A percentile compares a stretch with the other conserved stretches of the same genome.
These are phyloP conservation scores for Orientallactaga bullata DNA, from an alignment of 2,113 vertebrate genomes.

Conservation along the genomic window DNA sequence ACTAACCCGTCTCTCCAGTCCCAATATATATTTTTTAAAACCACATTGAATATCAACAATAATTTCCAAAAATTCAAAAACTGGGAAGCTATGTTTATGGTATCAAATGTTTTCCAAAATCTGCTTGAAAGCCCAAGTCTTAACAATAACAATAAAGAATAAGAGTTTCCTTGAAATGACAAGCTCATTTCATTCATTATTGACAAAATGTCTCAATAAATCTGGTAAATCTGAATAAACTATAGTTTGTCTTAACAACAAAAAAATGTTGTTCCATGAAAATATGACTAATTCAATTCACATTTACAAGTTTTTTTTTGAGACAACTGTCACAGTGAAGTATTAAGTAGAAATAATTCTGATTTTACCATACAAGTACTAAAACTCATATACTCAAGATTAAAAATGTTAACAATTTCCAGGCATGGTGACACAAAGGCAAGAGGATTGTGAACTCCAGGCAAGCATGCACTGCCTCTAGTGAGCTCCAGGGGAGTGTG, in stretches of 20 bases:
- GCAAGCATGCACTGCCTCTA: too few species aligned
- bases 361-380: background rate
- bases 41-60: background rate
- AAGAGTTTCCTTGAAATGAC: slow-evolving; percentile 33
- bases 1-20: too few species aligned
- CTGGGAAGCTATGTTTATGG: background rate
- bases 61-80: slow-evolving; percentile 34
- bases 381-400: background rate
- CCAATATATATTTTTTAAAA: background rate
- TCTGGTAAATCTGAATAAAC: slow-evolving; percentile 1
- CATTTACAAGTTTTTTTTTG: slow-evolving; percentile 42
- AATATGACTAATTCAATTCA: background rate
- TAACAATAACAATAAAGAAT: slow-evolving; percentile 41
- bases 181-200: slow-evolving; percentile 16
- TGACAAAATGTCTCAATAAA: slow-evolving; percentile 15
- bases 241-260: background rate
- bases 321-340: background rate
- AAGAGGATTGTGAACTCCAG: too few species aligned
- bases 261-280: background rate
- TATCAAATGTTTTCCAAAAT: slow-evolving; percentile 40
- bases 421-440: background rate
- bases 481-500: too few species aligned
- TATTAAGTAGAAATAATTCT: background rate
- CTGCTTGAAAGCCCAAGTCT: slow-evolving; percentile 39
- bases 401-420: background rate